phyloP scores from a whole-genome alignment of 1,140 invertebrate genomes.

The Saxidomus purpurata region DNA sequence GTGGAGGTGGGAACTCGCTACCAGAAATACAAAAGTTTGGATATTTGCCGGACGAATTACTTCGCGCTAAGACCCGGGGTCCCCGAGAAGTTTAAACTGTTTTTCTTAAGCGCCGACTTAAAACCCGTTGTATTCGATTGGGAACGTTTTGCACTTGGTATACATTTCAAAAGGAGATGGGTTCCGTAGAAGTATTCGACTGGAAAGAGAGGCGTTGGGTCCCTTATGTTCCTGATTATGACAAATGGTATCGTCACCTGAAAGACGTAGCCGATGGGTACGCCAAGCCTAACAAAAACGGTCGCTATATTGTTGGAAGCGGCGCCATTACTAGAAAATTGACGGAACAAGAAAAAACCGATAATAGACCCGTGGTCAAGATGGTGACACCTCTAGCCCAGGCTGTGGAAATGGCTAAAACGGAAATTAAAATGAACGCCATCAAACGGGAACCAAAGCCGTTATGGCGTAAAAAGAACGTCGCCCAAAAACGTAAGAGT shows the following conservation, averaged over 20 bases:
- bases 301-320: constrained; percentile 37
- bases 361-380: constrained; percentile 19
- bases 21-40: no score
- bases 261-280: constrained; percentile 30
- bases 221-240: constrained; percentile 45
- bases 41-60: no score
- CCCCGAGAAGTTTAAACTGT: no score
- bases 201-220: constrained; percentile 39
- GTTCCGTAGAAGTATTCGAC: constrained; percentile 61
- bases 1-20: not conserved
- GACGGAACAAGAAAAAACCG: not conserved
- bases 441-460: not conserved
- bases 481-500: constrained; percentile 42
- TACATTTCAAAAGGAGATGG: constrained; percentile 28
- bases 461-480: constrained; percentile 1
- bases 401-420: constrained; percentile 53
- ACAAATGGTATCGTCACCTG: constrained; percentile 48
- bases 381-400: constrained; percentile 43
- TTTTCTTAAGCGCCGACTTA: constrained; percentile 18
- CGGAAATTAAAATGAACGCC: constrained; percentile 24
- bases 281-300: constrained; percentile 14
- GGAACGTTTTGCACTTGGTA: not conserved
- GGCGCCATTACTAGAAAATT: constrained; percentile 12
- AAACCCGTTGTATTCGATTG: not conserved
- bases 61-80: no score